Evolutionary conservation across 2,113 vertebrate species (phyloP), one percentile per base, ranked within the genome.

Genomic region (Clupea harengus): DNA sequence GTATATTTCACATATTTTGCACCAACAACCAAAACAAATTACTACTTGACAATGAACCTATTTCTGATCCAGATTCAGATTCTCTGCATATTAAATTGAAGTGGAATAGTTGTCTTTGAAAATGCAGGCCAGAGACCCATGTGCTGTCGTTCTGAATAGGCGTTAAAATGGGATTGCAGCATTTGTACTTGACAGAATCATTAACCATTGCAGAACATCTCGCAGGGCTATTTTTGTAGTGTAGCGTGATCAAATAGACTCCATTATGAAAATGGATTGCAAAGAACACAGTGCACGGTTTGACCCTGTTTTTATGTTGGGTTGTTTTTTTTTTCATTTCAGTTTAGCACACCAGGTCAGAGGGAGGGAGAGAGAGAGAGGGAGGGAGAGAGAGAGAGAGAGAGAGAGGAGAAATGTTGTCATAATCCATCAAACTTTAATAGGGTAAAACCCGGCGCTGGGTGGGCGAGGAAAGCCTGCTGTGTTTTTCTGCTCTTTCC

Each of bases 401-500:
- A 60, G 22, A 60, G 60, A 64, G 60, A 87, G 89, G 67, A 91
- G 87, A 91, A 89, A 87, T 93, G 92, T 93, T 93, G 92, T 93
- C 92, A 92, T 86, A 92, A 92, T 88, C 90, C 90, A 92, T 94
- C 92, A 92, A 85, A 91, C 90, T 93, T 89, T 93, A 94, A 94
- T 93, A 93, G 93, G 92, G 91, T 92, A 93, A 92, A 93, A 93
- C 92, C 91, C 87, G 88, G 92, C 91, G 84, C 92, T 92, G 92
- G 94, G 92, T 93, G 93, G 94, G 91, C 93, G 89, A 94, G 93
- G 93, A 91, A 93, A 94, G 92, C 91, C 93, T 82, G 86, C 91
- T 93, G 93, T 92, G 92, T 92, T 93, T 93, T 94, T 91, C 92
- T 92, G 89, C 91, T 91, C 92, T 93, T 94, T 94, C 94, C 93